Evolutionary conservation across 1,140 invertebrate genomes (phyloP).

Genomic region (Brachionus koreanus): DNA sequence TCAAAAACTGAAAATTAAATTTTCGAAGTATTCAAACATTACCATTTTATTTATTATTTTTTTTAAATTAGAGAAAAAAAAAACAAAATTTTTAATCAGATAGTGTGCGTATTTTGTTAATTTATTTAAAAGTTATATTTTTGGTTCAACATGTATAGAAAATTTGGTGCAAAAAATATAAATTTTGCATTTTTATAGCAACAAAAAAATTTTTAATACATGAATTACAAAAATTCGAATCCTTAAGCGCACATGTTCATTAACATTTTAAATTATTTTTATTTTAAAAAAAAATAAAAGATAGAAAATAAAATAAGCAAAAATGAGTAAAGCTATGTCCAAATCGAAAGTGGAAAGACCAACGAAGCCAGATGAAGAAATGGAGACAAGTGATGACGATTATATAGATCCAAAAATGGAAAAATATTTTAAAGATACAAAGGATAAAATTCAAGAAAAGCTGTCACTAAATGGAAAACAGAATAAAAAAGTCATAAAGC

Average conservation of each 20-base stretch:
- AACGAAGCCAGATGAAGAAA: background rate
- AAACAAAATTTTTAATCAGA: background rate
- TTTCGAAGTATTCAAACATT: background rate
- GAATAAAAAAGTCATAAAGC: background rate
- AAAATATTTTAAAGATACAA: constrained; percentile 29
- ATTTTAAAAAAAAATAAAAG: background rate
- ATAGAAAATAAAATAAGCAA: background rate
- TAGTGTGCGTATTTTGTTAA: constrained; percentile 21
- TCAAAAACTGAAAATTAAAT: background rate
- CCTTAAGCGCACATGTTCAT: background rate
- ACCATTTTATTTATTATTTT: constrained; percentile 5
- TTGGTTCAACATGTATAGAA: background rate
- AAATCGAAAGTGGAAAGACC: background rate
- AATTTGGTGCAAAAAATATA: background rate
- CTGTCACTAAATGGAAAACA: background rate
- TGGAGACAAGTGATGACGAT: constrained; percentile 40
- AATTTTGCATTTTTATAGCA: background rate
- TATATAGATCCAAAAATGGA: constrained; percentile 40
- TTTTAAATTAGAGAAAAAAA: background rate
- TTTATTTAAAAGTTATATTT: background rate
- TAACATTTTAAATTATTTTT: constrained; percentile 19
- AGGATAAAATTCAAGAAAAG: constrained; percentile 11
- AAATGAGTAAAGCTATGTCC: constrained; percentile 35
- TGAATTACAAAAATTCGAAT: background rate
- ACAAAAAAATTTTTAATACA: background rate